These are phyloP conservation scores for Folsomia manolachei DNA, from an alignment of 2,888 invertebrate genomes.

Conservation along the genomic window DNA sequence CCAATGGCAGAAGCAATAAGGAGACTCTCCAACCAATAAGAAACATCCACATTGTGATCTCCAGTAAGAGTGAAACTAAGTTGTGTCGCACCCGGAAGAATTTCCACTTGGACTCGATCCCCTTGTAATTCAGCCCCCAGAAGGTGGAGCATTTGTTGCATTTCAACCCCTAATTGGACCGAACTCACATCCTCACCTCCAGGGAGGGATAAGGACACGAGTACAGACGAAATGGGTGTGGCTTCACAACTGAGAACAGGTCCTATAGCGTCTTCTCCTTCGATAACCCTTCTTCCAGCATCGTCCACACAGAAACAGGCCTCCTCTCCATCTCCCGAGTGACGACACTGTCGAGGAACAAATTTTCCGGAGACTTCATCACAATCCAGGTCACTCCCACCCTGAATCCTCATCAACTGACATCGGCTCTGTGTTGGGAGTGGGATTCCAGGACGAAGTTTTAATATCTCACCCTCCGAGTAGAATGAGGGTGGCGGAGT, in stretches of 20 bases:
- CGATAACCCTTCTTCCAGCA: constrained; percentile 69
- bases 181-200: constrained; percentile 33
- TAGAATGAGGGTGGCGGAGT: background rate
- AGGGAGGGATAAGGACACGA: constrained; percentile 14
- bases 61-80: constrained; percentile 64
- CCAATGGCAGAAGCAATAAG: constrained; percentile 40
- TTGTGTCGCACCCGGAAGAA: constrained; percentile 57
- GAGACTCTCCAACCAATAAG: constrained; percentile 71
- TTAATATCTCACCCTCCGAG: background rate
- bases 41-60: constrained; percentile 71
- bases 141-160: constrained; percentile 41
- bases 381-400: background rate
- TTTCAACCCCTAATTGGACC: constrained; percentile 46
- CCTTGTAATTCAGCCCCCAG: constrained; percentile 37
- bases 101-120: constrained; percentile 56
- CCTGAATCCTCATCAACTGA: background rate
- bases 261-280: constrained; percentile 52
- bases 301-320: constrained; percentile 85
- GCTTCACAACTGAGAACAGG: constrained; percentile 74
- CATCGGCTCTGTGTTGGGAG: background rate
- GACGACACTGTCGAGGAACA: constrained; percentile 20
- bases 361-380: background rate
- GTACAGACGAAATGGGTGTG: constrained; percentile 64
- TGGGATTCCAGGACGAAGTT: background rate
- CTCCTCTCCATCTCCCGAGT: constrained; percentile 18